Conservation (phyloP, 2,888 invertebrate genomes). For the Lucinisca nassula region DNA sequence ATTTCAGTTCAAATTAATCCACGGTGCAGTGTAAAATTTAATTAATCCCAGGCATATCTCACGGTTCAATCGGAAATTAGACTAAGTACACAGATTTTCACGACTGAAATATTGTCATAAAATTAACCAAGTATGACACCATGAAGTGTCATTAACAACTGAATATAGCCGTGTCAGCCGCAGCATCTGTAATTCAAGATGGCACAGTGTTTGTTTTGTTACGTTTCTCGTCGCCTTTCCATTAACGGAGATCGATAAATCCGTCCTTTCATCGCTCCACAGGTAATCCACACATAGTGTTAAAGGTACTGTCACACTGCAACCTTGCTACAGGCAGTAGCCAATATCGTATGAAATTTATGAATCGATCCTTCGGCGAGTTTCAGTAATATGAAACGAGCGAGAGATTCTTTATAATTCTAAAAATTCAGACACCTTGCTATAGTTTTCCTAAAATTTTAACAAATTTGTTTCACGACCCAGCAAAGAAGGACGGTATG, state of each 20-base stretch:
- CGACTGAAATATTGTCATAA: neutral
- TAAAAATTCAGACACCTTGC: too few relatives aligned
- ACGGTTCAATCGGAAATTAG: neutral
- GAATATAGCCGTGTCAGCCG: neutral
- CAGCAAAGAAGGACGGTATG: too few relatives aligned
- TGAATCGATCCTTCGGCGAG: too few relatives aligned
- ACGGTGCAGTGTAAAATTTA: neutral
- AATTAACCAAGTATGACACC: neutral
- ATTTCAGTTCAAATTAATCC: neutral
- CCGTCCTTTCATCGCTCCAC: neutral
- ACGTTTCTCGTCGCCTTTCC: conserved; percentile 1
- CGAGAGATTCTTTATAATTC: too few relatives aligned
- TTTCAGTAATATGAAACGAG: too few relatives aligned
- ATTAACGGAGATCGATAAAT: neutral
- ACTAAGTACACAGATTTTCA: neutral
- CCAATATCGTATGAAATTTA: too few relatives aligned
- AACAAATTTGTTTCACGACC: too few relatives aligned
- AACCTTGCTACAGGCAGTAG: too few relatives aligned
- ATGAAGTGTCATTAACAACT: neutral
- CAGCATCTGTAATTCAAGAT: neutral
- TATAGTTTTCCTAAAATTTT: too few relatives aligned
- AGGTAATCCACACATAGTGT: too few relatives aligned
- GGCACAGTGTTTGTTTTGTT: conserved; percentile 11
- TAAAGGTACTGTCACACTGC: too few relatives aligned
- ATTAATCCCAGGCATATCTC: neutral